Percentiles rank a stretch among this genome's conserved stretches.
phyloP scores from a whole-genome alignment of 2,113 vertebrate species.

The Capreolus pygargus region DNA sequence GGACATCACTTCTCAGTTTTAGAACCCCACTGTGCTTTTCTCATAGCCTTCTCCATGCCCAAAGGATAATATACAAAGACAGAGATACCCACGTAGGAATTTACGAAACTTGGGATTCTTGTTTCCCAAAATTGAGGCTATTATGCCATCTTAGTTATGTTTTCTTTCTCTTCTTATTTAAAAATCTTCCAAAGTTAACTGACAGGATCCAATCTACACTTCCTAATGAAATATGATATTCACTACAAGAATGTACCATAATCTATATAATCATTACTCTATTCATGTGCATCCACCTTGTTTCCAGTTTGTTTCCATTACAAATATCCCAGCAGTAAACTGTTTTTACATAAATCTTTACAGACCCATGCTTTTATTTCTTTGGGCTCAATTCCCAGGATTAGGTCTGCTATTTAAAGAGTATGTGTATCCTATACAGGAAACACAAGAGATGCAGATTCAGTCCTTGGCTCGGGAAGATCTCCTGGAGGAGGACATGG shows the following conservation, averaged over 20 bases:
- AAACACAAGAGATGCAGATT: neutral
- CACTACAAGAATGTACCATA: neutral
- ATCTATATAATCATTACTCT: neutral
- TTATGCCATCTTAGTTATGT: neutral
- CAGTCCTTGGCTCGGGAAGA: neutral
- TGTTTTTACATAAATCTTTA: neutral
- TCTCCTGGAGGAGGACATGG: neutral
- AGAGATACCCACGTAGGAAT: neutral
- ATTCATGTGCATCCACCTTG: neutral
- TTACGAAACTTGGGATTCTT: neutral
- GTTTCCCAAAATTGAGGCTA: neutral
- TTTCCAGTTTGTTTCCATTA: neutral
- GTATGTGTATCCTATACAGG: neutral
- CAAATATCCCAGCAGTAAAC: neutral
- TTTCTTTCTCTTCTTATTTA: neutral
- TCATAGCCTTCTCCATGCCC: neutral
- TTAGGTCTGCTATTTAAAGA: neutral
- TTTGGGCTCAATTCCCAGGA: neutral
- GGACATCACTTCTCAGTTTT: neutral
- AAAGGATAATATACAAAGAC: neutral
- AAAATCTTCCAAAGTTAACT: constrained; percentile 2
- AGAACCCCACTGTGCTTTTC: neutral
- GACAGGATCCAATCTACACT: neutral
- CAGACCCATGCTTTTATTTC: neutral
- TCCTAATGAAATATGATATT: neutral